These are phyloP conservation scores for Drosophila nigrodunni DNA, from an alignment of 1,140 invertebrate genomes.

Conservation along the genomic window DNA sequence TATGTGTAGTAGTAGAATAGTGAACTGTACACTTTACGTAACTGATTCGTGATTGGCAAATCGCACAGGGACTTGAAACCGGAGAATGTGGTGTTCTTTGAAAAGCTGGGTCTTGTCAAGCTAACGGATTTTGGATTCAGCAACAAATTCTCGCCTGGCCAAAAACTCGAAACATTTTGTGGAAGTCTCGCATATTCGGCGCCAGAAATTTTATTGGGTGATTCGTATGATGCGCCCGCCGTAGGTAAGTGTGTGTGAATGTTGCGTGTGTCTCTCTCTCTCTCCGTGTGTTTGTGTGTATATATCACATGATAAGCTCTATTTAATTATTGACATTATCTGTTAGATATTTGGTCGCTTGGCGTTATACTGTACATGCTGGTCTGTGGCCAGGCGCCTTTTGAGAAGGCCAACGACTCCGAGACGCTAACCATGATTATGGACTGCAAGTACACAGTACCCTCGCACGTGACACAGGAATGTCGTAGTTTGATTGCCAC, in stretches of 20 bases:
- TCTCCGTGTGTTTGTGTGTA: constrained; percentile 13
- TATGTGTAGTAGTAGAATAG: neutral
- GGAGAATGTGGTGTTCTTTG: constrained; percentile 99
- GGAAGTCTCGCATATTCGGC: constrained; percentile 99
- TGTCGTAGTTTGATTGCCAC: constrained; percentile 94
- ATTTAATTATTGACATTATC: constrained; percentile 30
- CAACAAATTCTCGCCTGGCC: constrained; percentile 97
- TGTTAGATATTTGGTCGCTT: constrained; percentile 97
- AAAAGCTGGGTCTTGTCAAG: constrained; percentile 98
- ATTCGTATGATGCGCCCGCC: constrained; percentile 96
- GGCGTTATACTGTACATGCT: constrained; percentile 99
- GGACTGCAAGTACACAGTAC: constrained; percentile 99
- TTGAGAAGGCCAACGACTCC: constrained; percentile 99
- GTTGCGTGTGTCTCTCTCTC: neutral
- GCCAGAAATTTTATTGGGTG: constrained; percentile 98
- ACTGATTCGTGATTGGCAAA: constrained; percentile 84
- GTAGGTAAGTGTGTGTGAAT: constrained; percentile 89
- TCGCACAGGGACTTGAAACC: constrained; percentile 98
- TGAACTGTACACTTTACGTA: constrained; percentile 53
- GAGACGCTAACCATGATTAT: constrained; percentile 99
- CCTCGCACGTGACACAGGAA: constrained; percentile 93
- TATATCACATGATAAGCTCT: constrained; percentile 13
- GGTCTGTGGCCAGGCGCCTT: constrained; percentile 98
- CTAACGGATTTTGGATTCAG: constrained; percentile 99
- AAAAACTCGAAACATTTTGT: constrained; percentile 99